Evolutionary conservation across 2,797 vertebrate genomes (phyloP), one percentile per base, ranked within the genome.

Genomic region (Cyclopterus lumpus): DNA sequence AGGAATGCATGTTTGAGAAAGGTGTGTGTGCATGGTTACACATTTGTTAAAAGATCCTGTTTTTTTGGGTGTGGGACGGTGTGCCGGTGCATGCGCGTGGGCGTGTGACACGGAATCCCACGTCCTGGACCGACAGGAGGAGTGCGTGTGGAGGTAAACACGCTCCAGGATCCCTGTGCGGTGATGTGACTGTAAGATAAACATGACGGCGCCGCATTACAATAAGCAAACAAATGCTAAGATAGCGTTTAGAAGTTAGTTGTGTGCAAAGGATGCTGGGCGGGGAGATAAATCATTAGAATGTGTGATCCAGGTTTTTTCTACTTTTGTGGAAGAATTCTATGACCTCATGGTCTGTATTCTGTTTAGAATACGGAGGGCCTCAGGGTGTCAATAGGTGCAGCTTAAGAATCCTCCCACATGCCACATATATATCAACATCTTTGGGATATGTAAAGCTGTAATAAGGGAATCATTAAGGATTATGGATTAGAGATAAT

Each of bases 11-110:
- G 89, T 96, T 96, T 95, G 93, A 90, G 90, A 92, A 95, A 95
- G 95, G 95, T 95, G 95, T 95, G 94, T 93, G 92, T 88, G 81
- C 85, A 67, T 88, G 75, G 93, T 91, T 93, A 91, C 93, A 94
- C 93, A 92, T 95, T 95, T 90, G 95, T 95, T 79, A 91, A 91
- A 86, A 94, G 89, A 95, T 96, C 95, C 95, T 95, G 95, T 67
- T 89, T 82, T 77, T 88, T 88, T 90, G 94, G 95, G 95, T 90
- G 95, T 95, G 94, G 92, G 84, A 90, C 86, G 28, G 72, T 64
- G 66, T 84, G 57, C 73, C 28, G 18, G 54, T 55, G 82, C 63
- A 73, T 81, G 28, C 62, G 60, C 51, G 75, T 87, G 88, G 68
- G 92, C 91, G 90, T 93, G 93, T 90, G 74, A 90, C 82, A 88